Evolutionary conservation across 2,797 vertebrate species (phyloP), one percentile per base, ranked within the genome.

Genomic region (Catharus ustulatus): DNA sequence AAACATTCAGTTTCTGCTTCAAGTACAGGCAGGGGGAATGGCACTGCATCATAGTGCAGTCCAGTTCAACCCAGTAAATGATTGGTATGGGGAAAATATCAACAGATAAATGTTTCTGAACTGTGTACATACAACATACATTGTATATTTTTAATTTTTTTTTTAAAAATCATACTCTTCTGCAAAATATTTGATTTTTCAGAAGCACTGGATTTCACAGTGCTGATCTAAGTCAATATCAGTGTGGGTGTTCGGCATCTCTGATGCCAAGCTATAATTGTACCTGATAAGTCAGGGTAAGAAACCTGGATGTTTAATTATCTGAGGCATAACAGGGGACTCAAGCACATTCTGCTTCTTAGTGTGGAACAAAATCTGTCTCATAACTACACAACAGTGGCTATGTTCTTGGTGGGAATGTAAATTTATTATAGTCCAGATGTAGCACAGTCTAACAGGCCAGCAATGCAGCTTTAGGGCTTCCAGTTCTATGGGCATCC

Each of bases 261-360:
- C 91, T 69, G 66, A 76, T 84, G 76, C 66, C 66, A 88, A 84
- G 36, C 77, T 91, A 18, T 91, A 91, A 84, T 91, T 84, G 69
- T 64, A 66, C 66, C 81, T 81, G 93, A 24, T 88, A 94, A 94
- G 11, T 46, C 43, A 52, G 51, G n/a, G 51, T 79, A 76, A 93
- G 63, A 69, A 93, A 86, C 58, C 13, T 93, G 78, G 51, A 29
- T 84, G 66, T 86, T 93, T 88, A 75, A 88, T 93, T 78, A 38
- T 55, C 79, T 82, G 36, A 40, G 62, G 58, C 52, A 13, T 90
- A 81, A 72, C 34, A 48, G 40, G 67, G n/a, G 46, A 64, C 55
- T 88, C n/a, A 11, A 87, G 48, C 69, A 66, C 69, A 45, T 73
- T 38, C 51, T 86, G 8, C 59, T 55, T 89, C 20, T 17, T 59